phyloP scores from a whole-genome alignment of 2,797 vertebrate species.

The Luscinia luscinia region DNA sequence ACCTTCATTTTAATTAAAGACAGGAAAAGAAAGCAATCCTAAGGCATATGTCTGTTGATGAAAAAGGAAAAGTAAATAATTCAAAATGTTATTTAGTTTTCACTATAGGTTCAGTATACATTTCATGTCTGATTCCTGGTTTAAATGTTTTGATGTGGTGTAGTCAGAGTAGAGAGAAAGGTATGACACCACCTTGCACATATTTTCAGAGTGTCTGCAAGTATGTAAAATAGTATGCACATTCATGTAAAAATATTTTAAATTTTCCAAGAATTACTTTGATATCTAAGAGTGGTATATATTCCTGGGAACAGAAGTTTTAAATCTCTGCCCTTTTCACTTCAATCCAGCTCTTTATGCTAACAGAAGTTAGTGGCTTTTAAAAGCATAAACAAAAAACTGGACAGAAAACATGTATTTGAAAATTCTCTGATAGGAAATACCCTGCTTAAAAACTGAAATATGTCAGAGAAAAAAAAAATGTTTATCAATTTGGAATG shows the following conservation, averaged over 20 bases:
- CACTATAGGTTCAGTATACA: neutral
- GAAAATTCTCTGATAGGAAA: neutral
- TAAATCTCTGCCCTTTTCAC: neutral
- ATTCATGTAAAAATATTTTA: neutral
- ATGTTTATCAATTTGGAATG: neutral
- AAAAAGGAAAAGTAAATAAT: neutral
- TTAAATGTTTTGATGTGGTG: neutral
- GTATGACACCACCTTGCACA: neutral
- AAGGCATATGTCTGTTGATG: neutral
- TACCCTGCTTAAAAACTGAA: neutral
- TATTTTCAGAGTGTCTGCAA: neutral
- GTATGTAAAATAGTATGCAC: neutral
- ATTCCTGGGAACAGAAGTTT: neutral
- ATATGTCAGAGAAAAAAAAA: neutral
- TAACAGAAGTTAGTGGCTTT: neutral
- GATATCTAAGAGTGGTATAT: neutral
- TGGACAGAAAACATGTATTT: neutral
- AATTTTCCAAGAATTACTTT: neutral
- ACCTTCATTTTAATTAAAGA: neutral
- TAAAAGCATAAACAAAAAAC: neutral
- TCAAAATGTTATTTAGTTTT: neutral
- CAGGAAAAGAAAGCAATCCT: neutral
- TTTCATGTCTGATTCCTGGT: neutral
- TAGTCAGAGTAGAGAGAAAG: rapidly evolving
- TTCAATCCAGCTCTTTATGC: neutral